These are phyloP conservation scores for Vanacampus margaritifer DNA, from an alignment of 2,113 vertebrate genomes.

Conservation along the genomic window DNA sequence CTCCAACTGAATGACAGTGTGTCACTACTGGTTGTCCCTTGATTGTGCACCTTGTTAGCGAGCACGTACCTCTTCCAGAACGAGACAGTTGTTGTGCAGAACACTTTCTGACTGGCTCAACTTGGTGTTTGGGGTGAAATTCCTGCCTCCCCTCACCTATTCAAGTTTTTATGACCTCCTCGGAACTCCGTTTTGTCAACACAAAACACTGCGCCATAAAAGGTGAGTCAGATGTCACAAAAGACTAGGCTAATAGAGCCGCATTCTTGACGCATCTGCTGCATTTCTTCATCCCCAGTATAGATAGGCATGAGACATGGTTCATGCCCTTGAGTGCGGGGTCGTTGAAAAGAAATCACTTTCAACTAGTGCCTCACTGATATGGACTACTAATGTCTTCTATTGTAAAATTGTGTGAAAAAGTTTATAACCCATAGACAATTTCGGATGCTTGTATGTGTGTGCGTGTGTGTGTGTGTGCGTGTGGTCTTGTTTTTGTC, in stretches of 20 bases:
- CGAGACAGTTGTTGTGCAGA: too few species aligned
- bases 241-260: conserved; percentile 14
- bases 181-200: conserved; percentile 59
- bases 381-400: background rate
- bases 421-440: too few species aligned
- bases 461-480: conserved; percentile 45
- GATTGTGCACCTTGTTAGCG: conserved; percentile 46
- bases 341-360: background rate
- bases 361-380: background rate
- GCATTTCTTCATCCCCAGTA: conserved; percentile 30
- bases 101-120: conserved; percentile 34
- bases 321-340: background rate
- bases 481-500: too few species aligned
- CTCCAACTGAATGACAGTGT: background rate
- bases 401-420: background rate
- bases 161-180: conserved; percentile 58
- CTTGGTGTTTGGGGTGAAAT: conserved; percentile 61
- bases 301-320: background rate
- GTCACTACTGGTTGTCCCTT: conserved; percentile 19
- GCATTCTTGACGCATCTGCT: conserved; percentile 44
- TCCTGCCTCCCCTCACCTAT: conserved; percentile 53
- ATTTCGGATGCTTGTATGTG: conserved; percentile 24
- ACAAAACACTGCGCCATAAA: conserved; percentile 55
- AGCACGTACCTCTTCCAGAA: too few species aligned
- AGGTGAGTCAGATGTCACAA: conserved; percentile 19